Evolutionary conservation across 1,140 invertebrate species (phyloP).

Genomic region (Harpegnathos saltator): DNA sequence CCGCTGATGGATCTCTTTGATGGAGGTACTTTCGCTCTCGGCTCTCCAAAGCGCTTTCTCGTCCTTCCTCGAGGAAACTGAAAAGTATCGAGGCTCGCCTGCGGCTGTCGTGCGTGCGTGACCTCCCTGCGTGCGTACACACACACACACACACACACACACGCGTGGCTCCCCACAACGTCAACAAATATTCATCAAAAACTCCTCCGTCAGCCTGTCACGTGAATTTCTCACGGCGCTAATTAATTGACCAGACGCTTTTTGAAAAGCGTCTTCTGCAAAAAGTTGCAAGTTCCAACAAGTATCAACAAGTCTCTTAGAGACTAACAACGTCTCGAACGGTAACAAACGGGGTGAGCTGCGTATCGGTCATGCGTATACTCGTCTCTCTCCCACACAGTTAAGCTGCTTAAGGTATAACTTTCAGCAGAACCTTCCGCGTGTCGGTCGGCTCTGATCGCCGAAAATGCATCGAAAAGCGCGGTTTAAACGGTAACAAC

Average conservation of each 20-base stretch:
- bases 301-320: slow-evolving; percentile 20
- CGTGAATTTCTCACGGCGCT: not conserved
- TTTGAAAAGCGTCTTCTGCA: slow-evolving; percentile 29
- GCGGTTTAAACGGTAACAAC: not conserved
- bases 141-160: not conserved
- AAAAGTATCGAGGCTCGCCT: not conserved
- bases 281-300: slow-evolving; percentile 14
- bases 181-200: slow-evolving; percentile 23
- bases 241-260: slow-evolving; percentile 12
- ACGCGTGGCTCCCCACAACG: not conserved
- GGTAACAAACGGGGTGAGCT: slow-evolving; percentile 5
- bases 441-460: not conserved
- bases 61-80: not conserved
- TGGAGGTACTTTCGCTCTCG: not conserved
- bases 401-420: not conserved
- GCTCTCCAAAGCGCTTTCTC: slow-evolving; percentile 3
- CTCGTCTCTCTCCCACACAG: not conserved
- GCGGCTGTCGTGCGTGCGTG: not conserved
- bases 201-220: not conserved
- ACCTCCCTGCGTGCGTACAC: not conserved
- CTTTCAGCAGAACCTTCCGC: not conserved
- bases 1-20: not conserved
- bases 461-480: slow-evolving; percentile 26
- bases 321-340: not conserved
- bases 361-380: not conserved